Conservation (phyloP, 2,888 invertebrate genomes). For the Cryptosula pallasiana region DNA sequence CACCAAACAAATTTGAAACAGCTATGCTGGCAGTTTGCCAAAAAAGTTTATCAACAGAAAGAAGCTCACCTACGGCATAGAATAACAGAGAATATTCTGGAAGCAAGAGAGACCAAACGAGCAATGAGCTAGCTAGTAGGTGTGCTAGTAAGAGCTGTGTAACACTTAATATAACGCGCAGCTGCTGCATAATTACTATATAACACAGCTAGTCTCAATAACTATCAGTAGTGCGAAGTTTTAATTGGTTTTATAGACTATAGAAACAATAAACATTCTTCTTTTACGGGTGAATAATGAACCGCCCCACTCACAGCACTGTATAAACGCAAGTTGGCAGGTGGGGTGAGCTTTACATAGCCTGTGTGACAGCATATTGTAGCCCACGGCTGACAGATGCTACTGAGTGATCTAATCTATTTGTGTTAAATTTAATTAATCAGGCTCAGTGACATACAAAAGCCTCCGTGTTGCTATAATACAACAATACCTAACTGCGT, state of each 20-base stretch:
- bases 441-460: too few species aligned
- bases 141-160: too few species aligned
- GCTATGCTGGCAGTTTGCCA: too few species aligned
- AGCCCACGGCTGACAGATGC: not conserved
- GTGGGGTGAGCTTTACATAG: not conserved
- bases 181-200: not conserved
- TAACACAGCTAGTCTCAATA: not conserved
- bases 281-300: not conserved
- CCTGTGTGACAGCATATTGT: not conserved
- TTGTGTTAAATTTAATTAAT: too few species aligned
- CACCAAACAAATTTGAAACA: too few species aligned
- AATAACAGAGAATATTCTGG: too few species aligned
- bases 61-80: too few species aligned
- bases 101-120: too few species aligned
- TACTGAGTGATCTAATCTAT: not conserved
- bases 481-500: too few species aligned
- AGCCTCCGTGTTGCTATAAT: too few species aligned
- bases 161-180: not conserved
- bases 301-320: not conserved
- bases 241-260: constrained; percentile 2
- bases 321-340: not conserved
- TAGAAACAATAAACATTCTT: not conserved
- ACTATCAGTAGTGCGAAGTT: constrained; percentile 3
- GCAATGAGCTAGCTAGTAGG: too few species aligned
- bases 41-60: too few species aligned